These are phyloP conservation scores for Callimorpha dominula DNA, from an alignment of 2,888 invertebrate genomes.

Conservation along the genomic window DNA sequence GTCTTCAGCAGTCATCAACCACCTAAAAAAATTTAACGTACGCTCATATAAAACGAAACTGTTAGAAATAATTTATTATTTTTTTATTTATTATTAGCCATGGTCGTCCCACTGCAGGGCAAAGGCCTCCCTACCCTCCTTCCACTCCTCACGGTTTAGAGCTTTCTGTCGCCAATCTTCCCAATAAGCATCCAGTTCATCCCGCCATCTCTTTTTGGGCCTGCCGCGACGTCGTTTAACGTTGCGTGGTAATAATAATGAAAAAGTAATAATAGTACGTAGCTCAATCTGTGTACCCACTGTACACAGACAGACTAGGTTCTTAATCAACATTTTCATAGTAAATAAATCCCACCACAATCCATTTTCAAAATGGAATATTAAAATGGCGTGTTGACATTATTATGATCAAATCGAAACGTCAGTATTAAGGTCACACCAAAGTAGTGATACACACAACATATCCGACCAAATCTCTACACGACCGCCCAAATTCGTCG, in stretches of 20 bases:
- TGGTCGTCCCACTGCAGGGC: too few relatives aligned
- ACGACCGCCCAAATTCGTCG: slow-evolving; percentile 17
- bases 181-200: too few relatives aligned
- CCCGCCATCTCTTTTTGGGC: too few relatives aligned
- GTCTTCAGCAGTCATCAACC: background rate
- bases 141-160: too few relatives aligned
- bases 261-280: background rate
- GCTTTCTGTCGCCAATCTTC: too few relatives aligned
- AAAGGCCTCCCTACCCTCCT: too few relatives aligned
- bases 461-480: slow-evolving; percentile 10
- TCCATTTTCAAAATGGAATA: slow-evolving; percentile 13
- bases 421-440: slow-evolving; percentile 11
- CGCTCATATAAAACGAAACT: background rate
- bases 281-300: background rate
- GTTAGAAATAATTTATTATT: too few relatives aligned
- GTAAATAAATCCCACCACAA: slow-evolving; percentile 10
- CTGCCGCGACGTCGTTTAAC: too few relatives aligned
- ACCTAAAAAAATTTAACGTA: background rate
- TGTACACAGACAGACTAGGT: background rate
- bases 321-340: slow-evolving; percentile 3
- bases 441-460: slow-evolving; percentile 16
- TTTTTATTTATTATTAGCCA: too few relatives aligned
- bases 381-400: slow-evolving; percentile 13
- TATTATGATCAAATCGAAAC: slow-evolving; percentile 9
- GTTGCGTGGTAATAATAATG: too few relatives aligned